Percentiles rank a stretch among this genome's conserved stretches.
phyloP scores from a whole-genome alignment of 2,113 vertebrate species.

The Chiloscyllium plagiosum region DNA sequence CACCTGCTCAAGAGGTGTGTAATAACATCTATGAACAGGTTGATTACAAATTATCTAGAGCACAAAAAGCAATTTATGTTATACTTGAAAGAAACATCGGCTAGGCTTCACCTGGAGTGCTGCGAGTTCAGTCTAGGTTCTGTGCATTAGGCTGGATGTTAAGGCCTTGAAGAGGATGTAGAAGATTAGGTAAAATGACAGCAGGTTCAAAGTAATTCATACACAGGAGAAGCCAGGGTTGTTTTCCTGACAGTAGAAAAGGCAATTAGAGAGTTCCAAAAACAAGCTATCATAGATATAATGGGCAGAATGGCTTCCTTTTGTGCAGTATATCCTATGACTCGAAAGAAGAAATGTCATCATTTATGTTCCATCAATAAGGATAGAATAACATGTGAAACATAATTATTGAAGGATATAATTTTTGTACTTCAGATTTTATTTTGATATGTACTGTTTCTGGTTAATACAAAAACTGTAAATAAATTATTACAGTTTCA shows the following conservation, averaged over 20 bases:
- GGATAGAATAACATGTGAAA: background rate
- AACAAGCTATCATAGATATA: background rate
- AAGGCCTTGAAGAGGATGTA: too few species aligned
- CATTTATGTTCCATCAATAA: background rate
- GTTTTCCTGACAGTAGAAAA: background rate
- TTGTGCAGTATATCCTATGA: background rate
- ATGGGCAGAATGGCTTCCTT: background rate
- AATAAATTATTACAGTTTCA: background rate
- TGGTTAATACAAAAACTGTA: constrained; percentile 24
- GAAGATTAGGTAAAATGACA: background rate
- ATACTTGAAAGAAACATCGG: background rate
- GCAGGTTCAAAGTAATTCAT: background rate
- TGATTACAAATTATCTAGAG: background rate
- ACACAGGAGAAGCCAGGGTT: background rate
- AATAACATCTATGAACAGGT: too few species aligned
- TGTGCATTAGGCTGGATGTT: background rate
- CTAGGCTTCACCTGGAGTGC: background rate
- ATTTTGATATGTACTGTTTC: background rate
- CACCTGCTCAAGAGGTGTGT: too few species aligned
- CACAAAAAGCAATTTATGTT: background rate
- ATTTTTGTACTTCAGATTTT: background rate
- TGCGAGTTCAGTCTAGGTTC: background rate
- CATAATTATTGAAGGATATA: background rate
- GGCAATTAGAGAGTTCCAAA: background rate
- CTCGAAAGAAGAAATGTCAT: background rate